Evolutionary conservation across 2,888 invertebrate genomes (phyloP).

Genomic region (Eristalis arbustorum): DNA sequence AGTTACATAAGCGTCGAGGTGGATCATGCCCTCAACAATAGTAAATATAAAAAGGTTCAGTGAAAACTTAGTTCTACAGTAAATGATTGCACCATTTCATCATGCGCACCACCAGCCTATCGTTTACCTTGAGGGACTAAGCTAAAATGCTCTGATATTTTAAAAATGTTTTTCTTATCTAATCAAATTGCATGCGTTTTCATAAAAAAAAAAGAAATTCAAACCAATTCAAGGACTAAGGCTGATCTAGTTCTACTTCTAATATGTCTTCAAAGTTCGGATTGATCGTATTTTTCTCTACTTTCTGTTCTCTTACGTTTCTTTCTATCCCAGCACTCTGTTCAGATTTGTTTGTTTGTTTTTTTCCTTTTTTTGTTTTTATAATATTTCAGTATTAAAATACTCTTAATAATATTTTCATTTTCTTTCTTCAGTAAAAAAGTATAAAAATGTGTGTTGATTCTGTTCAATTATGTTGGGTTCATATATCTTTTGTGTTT

Average conservation of each 20-base stretch:
- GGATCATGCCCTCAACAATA: too few relatives aligned
- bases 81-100: too few relatives aligned
- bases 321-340: constrained; percentile 21
- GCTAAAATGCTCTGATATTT: background rate
- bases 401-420: constrained; percentile 33
- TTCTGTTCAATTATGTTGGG: constrained; percentile 34
- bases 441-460: constrained; percentile 55
- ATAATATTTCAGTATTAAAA: constrained; percentile 24
- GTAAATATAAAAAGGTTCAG: too few relatives aligned
- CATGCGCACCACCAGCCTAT: background rate
- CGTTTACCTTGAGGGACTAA: background rate
- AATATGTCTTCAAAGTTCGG: background rate
- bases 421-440: constrained; percentile 54
- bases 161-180: background rate
- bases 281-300: background rate
- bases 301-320: background rate
- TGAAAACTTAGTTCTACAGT: too few relatives aligned
- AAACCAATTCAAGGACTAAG: background rate
- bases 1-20: too few relatives aligned
- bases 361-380: background rate
- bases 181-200: background rate
- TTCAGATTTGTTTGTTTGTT: constrained; percentile 6
- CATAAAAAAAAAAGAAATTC: background rate
- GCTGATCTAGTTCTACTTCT: background rate
- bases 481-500: constrained; percentile 18